phyloP scores from a whole-genome alignment of 2,113 vertebrate species.

The Phaethornis superciliosus region DNA sequence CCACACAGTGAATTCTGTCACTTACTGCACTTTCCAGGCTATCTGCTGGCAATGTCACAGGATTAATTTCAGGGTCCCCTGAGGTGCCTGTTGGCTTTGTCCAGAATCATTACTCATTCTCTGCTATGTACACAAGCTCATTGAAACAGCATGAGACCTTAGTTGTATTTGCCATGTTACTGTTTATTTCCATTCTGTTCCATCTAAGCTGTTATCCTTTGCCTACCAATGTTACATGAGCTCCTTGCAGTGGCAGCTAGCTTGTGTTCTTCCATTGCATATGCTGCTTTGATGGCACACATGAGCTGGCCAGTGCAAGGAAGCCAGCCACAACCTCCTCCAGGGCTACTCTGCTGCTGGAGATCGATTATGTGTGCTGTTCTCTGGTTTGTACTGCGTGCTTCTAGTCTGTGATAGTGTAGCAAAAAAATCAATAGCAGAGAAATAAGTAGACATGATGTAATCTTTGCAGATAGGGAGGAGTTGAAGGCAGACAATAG shows the following conservation, averaged over 20 bases:
- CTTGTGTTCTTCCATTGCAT: background rate
- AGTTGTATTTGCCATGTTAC: background rate
- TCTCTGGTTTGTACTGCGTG: background rate
- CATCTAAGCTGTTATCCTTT: background rate
- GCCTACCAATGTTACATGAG: background rate
- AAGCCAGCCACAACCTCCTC: background rate
- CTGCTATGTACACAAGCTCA: background rate
- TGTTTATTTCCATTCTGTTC: constrained; percentile 1
- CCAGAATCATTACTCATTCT: constrained; percentile 5
- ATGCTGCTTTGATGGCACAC: background rate
- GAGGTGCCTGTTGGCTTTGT: constrained; percentile 34
- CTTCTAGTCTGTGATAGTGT: background rate
- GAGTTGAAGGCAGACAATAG: constrained; percentile 14
- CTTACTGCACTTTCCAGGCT: background rate
- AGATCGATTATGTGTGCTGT: background rate
- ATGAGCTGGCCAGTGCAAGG: background rate
- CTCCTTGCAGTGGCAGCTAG: background rate
- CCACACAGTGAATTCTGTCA: background rate
- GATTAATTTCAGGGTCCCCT: constrained; percentile 26
- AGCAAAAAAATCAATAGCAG: constrained; percentile 10
- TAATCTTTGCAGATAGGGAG: constrained; percentile 50
- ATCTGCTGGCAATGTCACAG: constrained; percentile 29
- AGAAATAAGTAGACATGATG: constrained; percentile 51
- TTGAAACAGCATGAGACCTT: background rate
- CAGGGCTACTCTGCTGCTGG: background rate